Base-by-base conservation (phyloP, 1,140 invertebrate species). In the Drosophila seguyi region DNA sequence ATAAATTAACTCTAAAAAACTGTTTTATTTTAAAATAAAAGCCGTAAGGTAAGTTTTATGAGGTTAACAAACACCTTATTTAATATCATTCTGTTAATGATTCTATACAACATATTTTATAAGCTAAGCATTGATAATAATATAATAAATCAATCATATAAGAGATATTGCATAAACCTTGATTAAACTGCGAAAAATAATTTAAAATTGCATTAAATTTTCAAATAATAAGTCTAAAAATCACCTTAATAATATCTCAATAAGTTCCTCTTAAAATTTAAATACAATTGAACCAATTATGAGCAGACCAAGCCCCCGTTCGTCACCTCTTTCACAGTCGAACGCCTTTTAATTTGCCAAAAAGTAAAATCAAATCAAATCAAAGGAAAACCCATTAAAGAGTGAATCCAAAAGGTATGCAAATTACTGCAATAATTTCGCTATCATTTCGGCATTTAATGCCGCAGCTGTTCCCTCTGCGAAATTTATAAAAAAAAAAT, bases 361-460 rank as follows among this genome's bases (percentile, higher is more conserved):
- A 59, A 55, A 52, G 11, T 22, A 14, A 14, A 65, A 36, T 25
- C 1, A 29, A 59, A 59, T 8, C 22, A 29, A 38, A 58, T 8
- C 62, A 65, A 66, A 52, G 31, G 20, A 42, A 65, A 18, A n/a
- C 11, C n/a, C 16, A 38, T 31, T 56, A 44, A 55, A 66, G 13
- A 31, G 25, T 11, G 6, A 56, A 57, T 52, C 31, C 25, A 36
- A 20, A 39, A n/a, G 20, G 13, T 66, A 72, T 72, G 68, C 36
- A 72, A 72, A 72, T 71, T 27, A 11, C 7, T 72, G 52, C 52
- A 58, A 41, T 59, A 50, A 72, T 72, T 72, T 72, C 44, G 52
- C 52, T 58, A 25, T 48, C 50, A 56, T 41, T 71, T 53, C 48
- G 41, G 41, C 44, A 48, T 57, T 56, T 10, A 47, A 41, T 34